Percentiles rank a stretch among this genome's conserved stretches.
Conservation (phyloP, 2,888 invertebrate species). For the Trissolcus brochymenae region DNA sequence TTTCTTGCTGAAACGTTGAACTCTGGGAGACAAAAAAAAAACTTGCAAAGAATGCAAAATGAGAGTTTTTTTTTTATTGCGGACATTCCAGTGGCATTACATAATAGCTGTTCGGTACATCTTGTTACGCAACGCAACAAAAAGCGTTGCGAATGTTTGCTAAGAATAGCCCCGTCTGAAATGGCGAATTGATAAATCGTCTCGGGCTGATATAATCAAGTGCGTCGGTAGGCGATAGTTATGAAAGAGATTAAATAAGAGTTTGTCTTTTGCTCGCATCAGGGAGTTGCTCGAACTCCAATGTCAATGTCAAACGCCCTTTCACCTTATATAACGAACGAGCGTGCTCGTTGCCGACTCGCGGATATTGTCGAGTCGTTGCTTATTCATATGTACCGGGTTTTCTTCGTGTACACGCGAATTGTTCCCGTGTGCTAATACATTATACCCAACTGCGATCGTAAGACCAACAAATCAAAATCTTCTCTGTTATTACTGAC, state of each 20-base stretch:
- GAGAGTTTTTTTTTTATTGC: too few species aligned
- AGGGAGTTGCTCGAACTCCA: slow-evolving; percentile 68
- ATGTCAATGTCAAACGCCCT: slow-evolving; percentile 76
- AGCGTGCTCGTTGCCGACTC: slow-evolving; percentile 61
- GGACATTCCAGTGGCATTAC: not conserved
- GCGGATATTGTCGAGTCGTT: slow-evolving; percentile 64
- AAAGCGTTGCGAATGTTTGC: slow-evolving; percentile 1
- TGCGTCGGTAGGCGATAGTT: slow-evolving; percentile 64
- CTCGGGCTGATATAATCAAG: slow-evolving; percentile 37
- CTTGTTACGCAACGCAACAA: slow-evolving; percentile 18
- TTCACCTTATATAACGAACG: slow-evolving; percentile 75
- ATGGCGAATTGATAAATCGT: slow-evolving; percentile 34
- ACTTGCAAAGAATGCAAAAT: too few species aligned
- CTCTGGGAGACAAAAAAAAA: too few species aligned
- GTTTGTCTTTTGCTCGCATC: slow-evolving; percentile 71
- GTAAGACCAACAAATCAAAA: slow-evolving; percentile 36
- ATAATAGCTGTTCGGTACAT: not conserved
- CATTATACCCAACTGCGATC: slow-evolving; percentile 49
- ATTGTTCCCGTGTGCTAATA: slow-evolving; percentile 24
- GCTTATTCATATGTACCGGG: slow-evolving; percentile 58
- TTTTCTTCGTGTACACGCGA: slow-evolving; percentile 14
- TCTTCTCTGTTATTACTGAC: slow-evolving; percentile 15
- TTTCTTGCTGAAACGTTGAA: too few species aligned
- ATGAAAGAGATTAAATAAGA: slow-evolving; percentile 75
- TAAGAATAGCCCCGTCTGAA: slow-evolving; percentile 13